Evolutionary conservation across 1,140 invertebrate species (phyloP), one percentile per base, ranked within the genome.

Genomic region (Choristoneura fumiferana): DNA sequence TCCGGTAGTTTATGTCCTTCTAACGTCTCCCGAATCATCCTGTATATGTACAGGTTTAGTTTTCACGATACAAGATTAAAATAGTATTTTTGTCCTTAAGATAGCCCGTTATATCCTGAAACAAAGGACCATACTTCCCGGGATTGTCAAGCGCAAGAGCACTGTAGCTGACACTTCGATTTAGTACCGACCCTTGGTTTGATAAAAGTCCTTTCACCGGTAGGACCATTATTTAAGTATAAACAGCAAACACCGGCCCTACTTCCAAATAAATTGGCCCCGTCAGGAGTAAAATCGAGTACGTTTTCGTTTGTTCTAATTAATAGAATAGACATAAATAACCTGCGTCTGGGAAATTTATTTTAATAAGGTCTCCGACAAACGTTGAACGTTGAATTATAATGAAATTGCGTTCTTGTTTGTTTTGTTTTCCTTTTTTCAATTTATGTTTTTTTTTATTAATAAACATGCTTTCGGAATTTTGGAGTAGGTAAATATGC

Each of bases 141-240:
- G 76, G 76, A 81, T 80, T 82, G 81, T 82, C 81, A 77, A 81
- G 71, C 65, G 72, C 74, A 79, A 76, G 69, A 66, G 65, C 52
- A 65, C 68, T 84, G 81, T 57, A 56, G 68, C 56, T 77, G 81
- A 81, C 81, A 84, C 75, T 82, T 84, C 81, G 79, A 84, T 81
- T 82, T 81, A 82, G 63, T 76, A 69, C 81, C 77, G 72, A 78
- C 79, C 76, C 79, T 81, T 79, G 76, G 76, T 73, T 82, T 79
- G 71, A 80, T 76, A 81, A 76, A 82, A 76, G 66, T 78, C 69
- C 67, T 76, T 74, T 72, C 56, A 69, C 60, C 38, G 67, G 62
- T 69, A 58, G 59, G 62, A 62, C 62, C 60, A 69, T 78, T 76
- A 76, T 78, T 78, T 70, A 58, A 62, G 63, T 52, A 62, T 45